Evolutionary conservation across 2,797 vertebrate genomes (phyloP), one percentile per base, ranked within the genome.

Genomic region (Propithecus deckenii): DNA sequence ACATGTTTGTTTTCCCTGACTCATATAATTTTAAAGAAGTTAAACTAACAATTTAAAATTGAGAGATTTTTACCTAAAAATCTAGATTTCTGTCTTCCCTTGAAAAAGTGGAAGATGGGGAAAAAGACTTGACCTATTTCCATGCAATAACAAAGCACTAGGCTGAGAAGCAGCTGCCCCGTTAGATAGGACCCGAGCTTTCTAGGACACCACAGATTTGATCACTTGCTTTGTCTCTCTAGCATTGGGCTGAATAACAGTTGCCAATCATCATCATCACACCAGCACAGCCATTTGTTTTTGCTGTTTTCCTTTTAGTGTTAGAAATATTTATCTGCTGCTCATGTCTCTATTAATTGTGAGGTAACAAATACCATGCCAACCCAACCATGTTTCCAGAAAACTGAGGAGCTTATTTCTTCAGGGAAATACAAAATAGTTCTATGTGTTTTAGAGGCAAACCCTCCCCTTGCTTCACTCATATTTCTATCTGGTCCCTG

Each of bases 21-120:
- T 88, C 25, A 43, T 3, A 35, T 22, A 52, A 38, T 84, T 86
- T 96, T 89, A 57, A 94, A 92, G 43, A 89, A 63, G n/a, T 94
- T 65, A 91, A 61, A 52, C 52, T 59, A 90, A 25, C 4, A 23
- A 55, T 72, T 63, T 86, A 50, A 78, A 50, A 50, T 50, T 41
- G 59, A 11, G 25, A 57, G 38, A 75, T 35, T 95, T 57, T 57
- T 55, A 67, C 25, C 13, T 88, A 71, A 81, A 92, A 80, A 78
- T 69, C 32, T 89, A 4, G 12, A 43, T 69, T 80, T 79, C 32
- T 4, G 35, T 28, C 32, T 86, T 86, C 35, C 4, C 12, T 85
- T 85, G 35, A 90, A 89, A 85, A 74, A 35, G 0, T 61, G 35
- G 57, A 92, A 81, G 85, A 67, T 7, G 35, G 5, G 23, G 38